Percentiles rank a stretch among this genome's conserved stretches.
Conservation (phyloP, 2,888 invertebrate genomes). For the Phyllotreta cruciferae region DNA sequence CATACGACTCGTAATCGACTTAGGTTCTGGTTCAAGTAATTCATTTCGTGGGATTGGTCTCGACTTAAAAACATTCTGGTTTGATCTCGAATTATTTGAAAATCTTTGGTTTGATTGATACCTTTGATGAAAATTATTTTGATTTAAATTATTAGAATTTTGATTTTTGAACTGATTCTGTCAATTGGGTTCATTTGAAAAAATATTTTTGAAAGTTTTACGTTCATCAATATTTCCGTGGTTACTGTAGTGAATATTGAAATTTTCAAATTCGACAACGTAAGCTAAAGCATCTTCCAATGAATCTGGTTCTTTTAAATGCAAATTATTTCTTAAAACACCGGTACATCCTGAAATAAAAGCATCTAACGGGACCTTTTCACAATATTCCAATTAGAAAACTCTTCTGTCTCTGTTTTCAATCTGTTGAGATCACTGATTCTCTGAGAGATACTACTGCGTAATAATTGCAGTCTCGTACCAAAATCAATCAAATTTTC, state of each 20-base stretch:
- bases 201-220: background rate
- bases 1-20: background rate
- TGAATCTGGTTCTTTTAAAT: constrained; percentile 11
- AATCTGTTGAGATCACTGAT: background rate
- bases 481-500: constrained; percentile 19
- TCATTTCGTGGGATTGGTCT: constrained; percentile 8
- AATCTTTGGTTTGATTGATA: background rate
- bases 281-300: constrained; percentile 18
- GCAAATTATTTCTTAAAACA: constrained; percentile 15
- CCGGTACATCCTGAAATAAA: constrained; percentile 6
- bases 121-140: background rate
- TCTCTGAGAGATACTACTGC: constrained; percentile 8
- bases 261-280: constrained; percentile 12
- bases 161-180: background rate
- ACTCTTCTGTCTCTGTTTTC: background rate
- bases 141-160: background rate
- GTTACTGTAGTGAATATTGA: constrained; percentile 3
- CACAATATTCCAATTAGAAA: background rate
- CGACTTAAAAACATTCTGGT: constrained; percentile 11
- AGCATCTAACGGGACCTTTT: background rate
- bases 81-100: background rate
- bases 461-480: constrained; percentile 4
- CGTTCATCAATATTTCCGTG: background rate
- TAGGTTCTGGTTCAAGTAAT: constrained; percentile 12
- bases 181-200: background rate